These are phyloP conservation scores for Drosophila parvula DNA, from an alignment of 1,140 invertebrate species.

Conservation along the genomic window DNA sequence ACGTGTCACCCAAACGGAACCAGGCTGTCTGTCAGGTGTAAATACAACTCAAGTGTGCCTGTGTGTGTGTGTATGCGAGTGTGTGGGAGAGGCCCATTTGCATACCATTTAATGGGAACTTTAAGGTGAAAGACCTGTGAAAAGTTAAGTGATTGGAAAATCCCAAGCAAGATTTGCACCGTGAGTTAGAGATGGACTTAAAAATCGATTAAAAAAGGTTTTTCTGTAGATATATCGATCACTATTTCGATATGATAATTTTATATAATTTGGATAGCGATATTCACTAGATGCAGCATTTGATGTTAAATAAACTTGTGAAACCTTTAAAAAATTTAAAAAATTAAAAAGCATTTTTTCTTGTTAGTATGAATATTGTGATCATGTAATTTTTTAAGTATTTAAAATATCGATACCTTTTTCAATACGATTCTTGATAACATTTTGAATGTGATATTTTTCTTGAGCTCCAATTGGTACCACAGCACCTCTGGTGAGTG, in stretches of 20 bases:
- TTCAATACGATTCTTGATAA: neutral
- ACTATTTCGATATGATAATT: neutral
- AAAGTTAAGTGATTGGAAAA: constrained; percentile 69
- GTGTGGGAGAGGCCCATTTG: constrained; percentile 12
- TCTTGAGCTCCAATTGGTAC: neutral
- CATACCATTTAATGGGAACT: constrained; percentile 31
- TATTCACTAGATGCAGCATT: no score
- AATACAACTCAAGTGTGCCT: constrained; percentile 14
- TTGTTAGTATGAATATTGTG: no score
- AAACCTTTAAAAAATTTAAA: no score
- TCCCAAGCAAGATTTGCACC: neutral
- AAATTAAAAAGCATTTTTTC: no score
- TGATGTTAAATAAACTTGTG: no score
- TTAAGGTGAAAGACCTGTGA: constrained; percentile 37
- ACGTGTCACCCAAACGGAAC: constrained; percentile 55
- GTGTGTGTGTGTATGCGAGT: neutral
- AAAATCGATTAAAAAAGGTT: neutral
- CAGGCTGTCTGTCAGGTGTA: constrained; percentile 51
- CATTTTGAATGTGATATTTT: neutral
- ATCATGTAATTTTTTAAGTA: no score
- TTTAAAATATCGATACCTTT: no score
- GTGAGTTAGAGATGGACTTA: no score
- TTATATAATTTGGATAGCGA: neutral
- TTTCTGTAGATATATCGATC: neutral
- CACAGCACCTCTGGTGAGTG: constrained; percentile 11